Percentiles rank a stretch among this genome's conserved stretches.
phyloP scores from a whole-genome alignment of 2,113 vertebrate species.

The Crotalus helleri region DNA sequence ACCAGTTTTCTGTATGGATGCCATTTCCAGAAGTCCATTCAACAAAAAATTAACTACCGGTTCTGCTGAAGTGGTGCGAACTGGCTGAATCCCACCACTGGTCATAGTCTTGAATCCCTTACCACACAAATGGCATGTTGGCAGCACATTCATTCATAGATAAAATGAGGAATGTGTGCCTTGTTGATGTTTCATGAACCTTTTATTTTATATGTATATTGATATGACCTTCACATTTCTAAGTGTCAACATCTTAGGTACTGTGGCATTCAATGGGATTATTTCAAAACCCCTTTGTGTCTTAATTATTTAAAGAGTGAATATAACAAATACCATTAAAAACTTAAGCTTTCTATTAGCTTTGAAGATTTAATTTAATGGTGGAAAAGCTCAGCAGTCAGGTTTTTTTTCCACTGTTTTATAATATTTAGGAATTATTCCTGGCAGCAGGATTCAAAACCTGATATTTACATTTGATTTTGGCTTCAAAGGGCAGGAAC shows the following conservation, averaged over 20 bases:
- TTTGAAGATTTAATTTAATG: slow-evolving; percentile 32
- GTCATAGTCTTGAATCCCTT: background rate
- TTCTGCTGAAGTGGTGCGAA: too few species aligned
- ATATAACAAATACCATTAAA: background rate
- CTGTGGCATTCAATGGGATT: background rate
- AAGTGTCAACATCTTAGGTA: background rate
- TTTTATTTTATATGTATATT: background rate
- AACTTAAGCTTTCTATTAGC: background rate
- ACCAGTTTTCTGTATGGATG: too few species aligned
- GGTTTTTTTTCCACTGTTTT: slow-evolving; percentile 17
- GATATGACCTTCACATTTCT: background rate
- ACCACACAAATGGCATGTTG: background rate
- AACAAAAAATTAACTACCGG: too few species aligned
- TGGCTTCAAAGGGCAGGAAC: slow-evolving; percentile 55
- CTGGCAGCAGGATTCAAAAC: slow-evolving; percentile 33
- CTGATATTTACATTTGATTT: slow-evolving; percentile 57
- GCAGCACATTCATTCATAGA: background rate
- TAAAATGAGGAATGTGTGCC: background rate
- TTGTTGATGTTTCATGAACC: background rate
- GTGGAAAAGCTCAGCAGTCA: background rate
- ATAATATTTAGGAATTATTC: slow-evolving; percentile 50
- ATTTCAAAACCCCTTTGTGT: background rate
- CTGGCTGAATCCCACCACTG: background rate
- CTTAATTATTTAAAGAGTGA: background rate
- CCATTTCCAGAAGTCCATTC: too few species aligned